Base-by-base conservation (phyloP, 2,888 invertebrate species). In the Chaetogeoica ovagalla region DNA sequence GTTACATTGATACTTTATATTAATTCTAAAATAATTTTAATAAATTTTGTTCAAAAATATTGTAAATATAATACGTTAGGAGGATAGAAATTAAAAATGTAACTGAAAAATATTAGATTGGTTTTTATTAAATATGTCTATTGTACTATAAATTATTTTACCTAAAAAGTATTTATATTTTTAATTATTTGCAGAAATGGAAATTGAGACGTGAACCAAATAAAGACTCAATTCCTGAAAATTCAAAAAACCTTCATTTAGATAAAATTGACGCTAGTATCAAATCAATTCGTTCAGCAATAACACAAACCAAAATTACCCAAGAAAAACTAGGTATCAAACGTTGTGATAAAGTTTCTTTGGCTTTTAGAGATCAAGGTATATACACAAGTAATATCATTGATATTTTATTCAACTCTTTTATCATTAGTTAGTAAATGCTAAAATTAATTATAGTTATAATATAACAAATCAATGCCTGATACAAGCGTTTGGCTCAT, bases 251-350 rank as follows among this genome's bases (percentile, higher is more conserved):
- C 1, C 23, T 52, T 69, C 23, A 77, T 37, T 77, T 79, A n/a
- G 77, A 79, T 39, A 39, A 63, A 70, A 71, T 79, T 79, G 70
- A 79, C 52, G 77, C 77, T 43, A 79, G 70, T 63, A 62, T 79
- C 1, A 60, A 63, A 57, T 62, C 77, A 62, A 71, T 79, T 23
- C 77, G 77, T 55, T 70, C 70, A 39, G 70, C 39, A 11, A 52
- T 79, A n/a, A 70, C 52, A 55, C 77, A 79, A 71, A 70, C 70
- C 15, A 79, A 70, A 19, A 79, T 62, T 23, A 70, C 62, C 30
- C 77, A 70, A 79, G n/a, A 70, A 15, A 79, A 79, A 70, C 55
- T 79, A 19, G 21, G 23, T 57, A 63, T 55, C 19, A 66, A 57
- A 21, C 55, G 37, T 63, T 17, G 13, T n/a, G n/a, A 55, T 19